A percentile compares a stretch with the other conserved stretches of the same genome.
Conservation (phyloP, 92 coral and sea anemone genomes). For the Umimayanthus chanpuru region DNA sequence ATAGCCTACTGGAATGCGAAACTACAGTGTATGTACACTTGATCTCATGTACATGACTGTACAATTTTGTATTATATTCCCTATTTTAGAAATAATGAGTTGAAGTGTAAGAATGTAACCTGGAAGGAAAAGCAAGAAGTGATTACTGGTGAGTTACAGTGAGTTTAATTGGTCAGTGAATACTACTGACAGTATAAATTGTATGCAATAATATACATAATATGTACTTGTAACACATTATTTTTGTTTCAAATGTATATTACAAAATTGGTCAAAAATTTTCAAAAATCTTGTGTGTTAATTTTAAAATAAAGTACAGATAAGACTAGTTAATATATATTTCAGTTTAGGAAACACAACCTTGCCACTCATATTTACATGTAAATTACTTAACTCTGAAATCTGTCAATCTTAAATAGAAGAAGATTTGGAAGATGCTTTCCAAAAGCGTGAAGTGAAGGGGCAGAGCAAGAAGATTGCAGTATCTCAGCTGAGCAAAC, state of each 20-base stretch:
- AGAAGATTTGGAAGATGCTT: conserved; percentile 69
- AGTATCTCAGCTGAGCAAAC: conserved; percentile 77
- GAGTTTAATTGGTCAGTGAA: background rate
- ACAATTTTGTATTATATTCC: background rate
- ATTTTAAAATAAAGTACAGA: no score
- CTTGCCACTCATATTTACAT: no score
- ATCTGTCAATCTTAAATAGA: conserved; percentile 29
- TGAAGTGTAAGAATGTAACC: conserved; percentile 68
- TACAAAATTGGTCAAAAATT: no score
- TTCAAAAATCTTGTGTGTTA: no score
- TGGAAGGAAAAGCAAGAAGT: conserved; percentile 79
- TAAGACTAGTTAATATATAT: no score
- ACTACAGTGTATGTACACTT: no score
- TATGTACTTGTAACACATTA: no score
- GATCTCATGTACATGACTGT: background rate
- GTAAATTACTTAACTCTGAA: background rate
- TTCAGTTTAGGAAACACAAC: no score
- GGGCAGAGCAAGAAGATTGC: conserved; percentile 47
- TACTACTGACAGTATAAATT: background rate
- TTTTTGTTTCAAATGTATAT: no score
- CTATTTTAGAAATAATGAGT: conserved; percentile 56
- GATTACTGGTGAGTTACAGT: conserved; percentile 43
- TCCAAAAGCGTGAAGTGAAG: conserved; percentile 80
- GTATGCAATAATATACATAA: background rate
- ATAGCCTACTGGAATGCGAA: no score